Evolutionary conservation across 2,113 vertebrate genomes (phyloP).

Genomic region (Takifugu bimaculatus): DNA sequence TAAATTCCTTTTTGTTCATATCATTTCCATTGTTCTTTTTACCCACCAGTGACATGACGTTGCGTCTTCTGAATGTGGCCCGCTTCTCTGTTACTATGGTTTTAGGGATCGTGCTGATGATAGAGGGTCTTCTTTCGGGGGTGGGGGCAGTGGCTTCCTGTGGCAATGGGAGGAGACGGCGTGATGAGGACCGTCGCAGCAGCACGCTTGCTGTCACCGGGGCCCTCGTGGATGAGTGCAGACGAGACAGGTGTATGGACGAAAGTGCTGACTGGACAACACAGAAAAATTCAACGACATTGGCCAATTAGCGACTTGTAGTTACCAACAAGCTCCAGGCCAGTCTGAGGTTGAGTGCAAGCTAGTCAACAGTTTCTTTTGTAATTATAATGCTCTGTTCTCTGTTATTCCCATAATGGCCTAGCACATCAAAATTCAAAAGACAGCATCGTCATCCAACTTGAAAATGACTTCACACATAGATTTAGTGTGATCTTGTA

Average conservation of each 20-base stretch:
- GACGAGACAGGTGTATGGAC: slow-evolving; percentile 68
- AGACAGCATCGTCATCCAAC: no score
- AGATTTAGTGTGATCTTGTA: no score
- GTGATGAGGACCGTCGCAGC: slow-evolving; percentile 65
- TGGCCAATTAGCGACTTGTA: not conserved
- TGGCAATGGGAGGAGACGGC: slow-evolving; percentile 48
- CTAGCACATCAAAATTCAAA: no score
- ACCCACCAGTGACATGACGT: slow-evolving; percentile 79
- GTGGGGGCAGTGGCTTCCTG: slow-evolving; percentile 36
- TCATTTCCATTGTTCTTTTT: no score
- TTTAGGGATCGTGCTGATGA: slow-evolving; percentile 74
- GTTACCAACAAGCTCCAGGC: no score
- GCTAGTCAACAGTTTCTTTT: no score
- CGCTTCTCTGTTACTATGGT: slow-evolving; percentile 71
- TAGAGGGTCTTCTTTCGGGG: slow-evolving; percentile 48
- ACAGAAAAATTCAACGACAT: not conserved
- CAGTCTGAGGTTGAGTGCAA: no score
- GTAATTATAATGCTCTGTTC: no score
- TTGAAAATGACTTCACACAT: no score
- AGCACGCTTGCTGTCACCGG: slow-evolving; percentile 68
- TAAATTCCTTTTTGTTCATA: no score
- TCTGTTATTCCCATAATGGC: no score
- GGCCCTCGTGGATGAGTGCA: slow-evolving; percentile 65
- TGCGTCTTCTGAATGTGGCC: slow-evolving; percentile 76
- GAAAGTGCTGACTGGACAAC: slow-evolving; percentile 72